Evolutionary conservation across 2,888 invertebrate genomes (phyloP).

Genomic region (Polyommatus icarus): DNA sequence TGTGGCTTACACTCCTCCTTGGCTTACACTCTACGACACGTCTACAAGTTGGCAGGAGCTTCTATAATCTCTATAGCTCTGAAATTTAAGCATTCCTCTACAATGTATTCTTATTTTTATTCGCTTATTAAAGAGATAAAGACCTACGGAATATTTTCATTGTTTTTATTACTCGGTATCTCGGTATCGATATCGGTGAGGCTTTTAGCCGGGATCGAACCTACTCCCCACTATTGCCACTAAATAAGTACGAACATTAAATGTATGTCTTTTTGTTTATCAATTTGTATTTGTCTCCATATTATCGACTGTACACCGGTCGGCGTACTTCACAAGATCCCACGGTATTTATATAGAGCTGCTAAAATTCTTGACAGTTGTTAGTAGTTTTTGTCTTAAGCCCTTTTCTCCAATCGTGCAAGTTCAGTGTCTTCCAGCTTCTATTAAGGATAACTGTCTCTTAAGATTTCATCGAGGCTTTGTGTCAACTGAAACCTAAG

Average conservation of each 20-base stretch:
- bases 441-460: no score
- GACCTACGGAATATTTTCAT: conserved; percentile 26
- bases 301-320: conserved; percentile 71
- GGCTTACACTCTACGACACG: no score
- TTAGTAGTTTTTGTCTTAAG: background rate
- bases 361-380: conserved; percentile 32
- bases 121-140: conserved; percentile 15
- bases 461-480: no score
- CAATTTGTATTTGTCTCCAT: conserved; percentile 79
- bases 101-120: background rate
- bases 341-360: conserved; percentile 55
- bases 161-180: conserved; percentile 32
- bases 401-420: background rate
- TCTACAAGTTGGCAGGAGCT: no score
- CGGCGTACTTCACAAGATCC: conserved; percentile 73
- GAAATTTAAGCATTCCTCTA: no score
- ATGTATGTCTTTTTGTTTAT: conserved; percentile 77
- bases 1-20: no score
- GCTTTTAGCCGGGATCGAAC: conserved; percentile 44
- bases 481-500: no score
- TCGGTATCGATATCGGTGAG: conserved; percentile 39
- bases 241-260: conserved; percentile 60
- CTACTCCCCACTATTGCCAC: conserved; percentile 44
- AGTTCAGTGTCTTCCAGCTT: no score
- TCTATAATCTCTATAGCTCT: no score